phyloP scores from a whole-genome alignment of 2,888 invertebrate genomes.

The Uloborus plumipes region DNA sequence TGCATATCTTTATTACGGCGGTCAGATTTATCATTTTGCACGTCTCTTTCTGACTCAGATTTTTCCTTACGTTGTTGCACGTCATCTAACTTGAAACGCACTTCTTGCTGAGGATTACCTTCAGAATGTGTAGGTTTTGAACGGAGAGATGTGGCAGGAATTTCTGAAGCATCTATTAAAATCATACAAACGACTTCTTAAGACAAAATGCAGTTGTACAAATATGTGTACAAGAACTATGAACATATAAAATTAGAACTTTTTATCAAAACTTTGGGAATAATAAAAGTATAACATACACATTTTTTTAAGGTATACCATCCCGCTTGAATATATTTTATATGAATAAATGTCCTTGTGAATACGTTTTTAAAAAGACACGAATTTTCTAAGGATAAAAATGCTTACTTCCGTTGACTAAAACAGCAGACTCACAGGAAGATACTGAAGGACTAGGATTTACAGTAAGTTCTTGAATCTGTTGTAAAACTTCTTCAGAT shows the following conservation, averaged over 20 bases:
- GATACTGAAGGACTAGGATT: conserved; percentile 41
- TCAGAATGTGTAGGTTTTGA: conserved; percentile 30
- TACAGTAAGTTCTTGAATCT: conserved; percentile 57
- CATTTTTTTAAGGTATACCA: no score
- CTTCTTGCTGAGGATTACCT: conserved; percentile 47
- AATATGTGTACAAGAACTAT: no score
- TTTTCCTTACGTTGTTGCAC: conserved; percentile 45
- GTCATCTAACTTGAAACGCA: conserved; percentile 62
- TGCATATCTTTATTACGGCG: conserved; percentile 15
- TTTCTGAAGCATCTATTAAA: conserved; percentile 25
- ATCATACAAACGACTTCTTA: background rate
- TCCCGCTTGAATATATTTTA: background rate
- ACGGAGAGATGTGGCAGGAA: conserved; percentile 32
- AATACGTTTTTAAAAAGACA: background rate
- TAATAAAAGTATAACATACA: no score
- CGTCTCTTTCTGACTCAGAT: conserved; percentile 35
- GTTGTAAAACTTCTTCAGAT: conserved; percentile 54
- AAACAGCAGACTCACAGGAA: conserved; percentile 1
- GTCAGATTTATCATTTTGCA: conserved; percentile 22
- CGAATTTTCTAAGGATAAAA: background rate
- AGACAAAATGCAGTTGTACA: no score
- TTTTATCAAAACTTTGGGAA: no score
- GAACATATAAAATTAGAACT: no score
- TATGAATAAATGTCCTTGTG: background rate
- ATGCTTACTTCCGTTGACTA: conserved; percentile 45